Evolutionary conservation across 1,140 invertebrate genomes (phyloP).

Genomic region (Ruditapes philippinarum): DNA sequence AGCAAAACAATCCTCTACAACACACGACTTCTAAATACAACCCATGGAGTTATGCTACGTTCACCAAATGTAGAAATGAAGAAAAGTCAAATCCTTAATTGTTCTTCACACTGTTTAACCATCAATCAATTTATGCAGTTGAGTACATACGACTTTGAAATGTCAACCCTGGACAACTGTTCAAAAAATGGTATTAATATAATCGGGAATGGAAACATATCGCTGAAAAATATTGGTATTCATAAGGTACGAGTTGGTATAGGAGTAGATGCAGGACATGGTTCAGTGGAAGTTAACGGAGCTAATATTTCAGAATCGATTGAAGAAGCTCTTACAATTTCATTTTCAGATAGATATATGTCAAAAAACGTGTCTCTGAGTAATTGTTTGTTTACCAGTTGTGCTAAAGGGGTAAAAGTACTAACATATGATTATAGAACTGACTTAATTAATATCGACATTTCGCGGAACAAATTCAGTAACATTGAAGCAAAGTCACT

Average conservation of each 20-base stretch:
- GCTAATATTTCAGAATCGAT: not conserved
- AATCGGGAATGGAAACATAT: not conserved
- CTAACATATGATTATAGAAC: not conserved
- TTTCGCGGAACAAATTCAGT: not conserved
- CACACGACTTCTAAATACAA: not conserved
- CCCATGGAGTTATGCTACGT: not conserved
- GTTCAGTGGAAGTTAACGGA: not conserved
- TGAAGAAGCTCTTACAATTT: not conserved
- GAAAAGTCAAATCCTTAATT: not conserved
- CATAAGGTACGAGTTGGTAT: not conserved
- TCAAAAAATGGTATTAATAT: not conserved
- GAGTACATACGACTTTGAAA: not conserved
- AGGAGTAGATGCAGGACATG: not conserved
- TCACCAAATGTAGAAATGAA: not conserved
- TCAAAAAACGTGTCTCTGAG: not conserved
- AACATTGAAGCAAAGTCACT: not conserved
- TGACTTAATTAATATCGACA: not conserved
- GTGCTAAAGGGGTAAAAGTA: not conserved
- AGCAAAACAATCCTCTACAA: not conserved
- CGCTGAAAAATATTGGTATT: not conserved
- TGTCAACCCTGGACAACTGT: not conserved
- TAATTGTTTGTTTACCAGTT: not conserved
- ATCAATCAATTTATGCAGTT: not conserved
- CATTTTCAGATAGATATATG: not conserved
- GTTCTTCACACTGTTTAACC: not conserved